Conservation (phyloP, 2,797 vertebrate species). For the Gouania willdenowi region DNA sequence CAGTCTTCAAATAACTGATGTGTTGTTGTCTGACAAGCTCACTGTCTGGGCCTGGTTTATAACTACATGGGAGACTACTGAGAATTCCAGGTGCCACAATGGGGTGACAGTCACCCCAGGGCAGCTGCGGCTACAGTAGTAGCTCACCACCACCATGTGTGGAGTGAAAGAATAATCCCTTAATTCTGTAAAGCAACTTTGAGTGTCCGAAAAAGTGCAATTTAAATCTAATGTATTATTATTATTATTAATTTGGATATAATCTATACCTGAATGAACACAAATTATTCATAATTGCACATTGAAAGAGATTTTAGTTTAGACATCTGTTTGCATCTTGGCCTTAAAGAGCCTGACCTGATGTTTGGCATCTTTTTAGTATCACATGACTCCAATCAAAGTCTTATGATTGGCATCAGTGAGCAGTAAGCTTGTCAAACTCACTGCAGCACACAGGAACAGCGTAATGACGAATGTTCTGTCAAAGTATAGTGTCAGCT, state of each 20-base stretch:
- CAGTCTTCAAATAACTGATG: constrained; percentile 7
- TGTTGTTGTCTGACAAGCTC: constrained; percentile 7
- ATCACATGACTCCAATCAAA: constrained; percentile 47
- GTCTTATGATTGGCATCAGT: constrained; percentile 16
- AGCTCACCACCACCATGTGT: no score
- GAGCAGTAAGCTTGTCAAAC: constrained; percentile 12
- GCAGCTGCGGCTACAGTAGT: no score
- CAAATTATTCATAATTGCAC: not conserved
- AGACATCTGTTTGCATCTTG: constrained; percentile 29
- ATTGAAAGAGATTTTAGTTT: not conserved
- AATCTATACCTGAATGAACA: no score
- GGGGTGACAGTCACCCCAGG: no score
- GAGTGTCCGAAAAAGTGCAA: no score
- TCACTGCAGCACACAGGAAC: not conserved
- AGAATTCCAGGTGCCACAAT: no score
- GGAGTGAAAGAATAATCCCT: no score
- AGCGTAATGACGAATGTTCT: constrained; percentile 6
- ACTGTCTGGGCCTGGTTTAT: no score
- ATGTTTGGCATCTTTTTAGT: constrained; percentile 27
- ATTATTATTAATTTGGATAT: not conserved
- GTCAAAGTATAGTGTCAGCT: constrained; percentile 1
- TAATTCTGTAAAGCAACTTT: no score
- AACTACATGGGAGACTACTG: no score
- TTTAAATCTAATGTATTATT: no score
- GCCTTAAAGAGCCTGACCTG: constrained; percentile 33